These are phyloP conservation scores for Zaprionus lachaisei DNA, from an alignment of 1,140 invertebrate species.

Conservation along the genomic window DNA sequence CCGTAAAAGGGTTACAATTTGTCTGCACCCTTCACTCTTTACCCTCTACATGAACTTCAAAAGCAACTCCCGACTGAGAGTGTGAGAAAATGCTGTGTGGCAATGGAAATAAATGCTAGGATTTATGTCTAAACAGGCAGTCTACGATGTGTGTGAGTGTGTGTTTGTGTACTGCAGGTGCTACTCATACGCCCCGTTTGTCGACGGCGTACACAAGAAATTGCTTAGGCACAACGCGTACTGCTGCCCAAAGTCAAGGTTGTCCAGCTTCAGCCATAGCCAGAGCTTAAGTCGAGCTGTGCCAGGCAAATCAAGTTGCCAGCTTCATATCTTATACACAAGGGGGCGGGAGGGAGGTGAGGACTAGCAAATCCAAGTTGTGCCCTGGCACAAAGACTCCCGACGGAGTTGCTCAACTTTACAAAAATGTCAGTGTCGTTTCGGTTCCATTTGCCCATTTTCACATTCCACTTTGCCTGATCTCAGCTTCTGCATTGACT, in stretches of 20 bases:
- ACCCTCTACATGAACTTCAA: slow-evolving; percentile 59
- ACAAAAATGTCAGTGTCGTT: slow-evolving; percentile 63
- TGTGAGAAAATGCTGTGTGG: slow-evolving; percentile 39
- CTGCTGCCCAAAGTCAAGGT: slow-evolving; percentile 68
- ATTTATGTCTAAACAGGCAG: slow-evolving; percentile 57
- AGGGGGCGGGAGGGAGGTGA: background rate
- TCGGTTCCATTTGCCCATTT: slow-evolving; percentile 19
- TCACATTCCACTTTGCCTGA: background rate
- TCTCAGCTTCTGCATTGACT: slow-evolving; percentile 33
- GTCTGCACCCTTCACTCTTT: slow-evolving; percentile 16
- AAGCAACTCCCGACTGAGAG: slow-evolving; percentile 52
- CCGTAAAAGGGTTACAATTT: slow-evolving; percentile 72
- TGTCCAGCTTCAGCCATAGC: slow-evolving; percentile 50
- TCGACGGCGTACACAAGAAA: slow-evolving; percentile 67
- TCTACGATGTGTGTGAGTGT: slow-evolving; percentile 1
- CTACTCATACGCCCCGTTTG: slow-evolving; percentile 64
- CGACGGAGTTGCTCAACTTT: slow-evolving; percentile 64
- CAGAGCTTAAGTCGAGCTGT: slow-evolving; percentile 37
- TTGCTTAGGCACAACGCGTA: slow-evolving; percentile 57
- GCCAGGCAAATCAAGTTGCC: slow-evolving; percentile 12
- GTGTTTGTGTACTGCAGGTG: slow-evolving; percentile 55
- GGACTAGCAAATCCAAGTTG: background rate
- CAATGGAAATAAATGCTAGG: slow-evolving; percentile 72
- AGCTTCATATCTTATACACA: slow-evolving; percentile 17
- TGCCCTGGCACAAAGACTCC: slow-evolving; percentile 50